Evolutionary conservation across 2,888 invertebrate genomes (phyloP).

Genomic region (Anarsia innoxiella): DNA sequence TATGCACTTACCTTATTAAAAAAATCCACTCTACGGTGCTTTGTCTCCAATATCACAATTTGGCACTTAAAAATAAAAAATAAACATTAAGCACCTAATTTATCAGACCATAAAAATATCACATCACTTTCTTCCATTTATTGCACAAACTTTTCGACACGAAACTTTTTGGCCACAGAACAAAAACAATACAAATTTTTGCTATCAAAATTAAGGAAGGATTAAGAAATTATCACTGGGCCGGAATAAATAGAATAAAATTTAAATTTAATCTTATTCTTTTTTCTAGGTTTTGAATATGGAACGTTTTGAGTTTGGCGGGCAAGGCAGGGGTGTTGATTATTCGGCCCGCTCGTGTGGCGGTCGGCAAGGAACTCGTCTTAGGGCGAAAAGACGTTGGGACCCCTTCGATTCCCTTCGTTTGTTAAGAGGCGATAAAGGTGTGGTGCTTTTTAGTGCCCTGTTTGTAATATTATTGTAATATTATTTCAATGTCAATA

Average conservation of each 20-base stretch:
- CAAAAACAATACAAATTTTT: too few species aligned
- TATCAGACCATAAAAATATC: constrained; percentile 43
- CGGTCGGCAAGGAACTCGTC: constrained; percentile 66
- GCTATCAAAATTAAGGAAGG: too few species aligned
- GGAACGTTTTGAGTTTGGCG: constrained; percentile 43
- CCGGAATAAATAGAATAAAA: too few species aligned
- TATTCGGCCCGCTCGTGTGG: constrained; percentile 57
- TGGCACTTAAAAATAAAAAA: too few species aligned
- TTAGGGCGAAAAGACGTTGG: constrained; percentile 69
- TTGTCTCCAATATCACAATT: too few species aligned
- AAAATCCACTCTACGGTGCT: too few species aligned
- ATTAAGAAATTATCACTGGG: too few species aligned
- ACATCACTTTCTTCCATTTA: constrained; percentile 22
- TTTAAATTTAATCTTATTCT: too few species aligned
- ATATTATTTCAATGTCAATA: too few species aligned
- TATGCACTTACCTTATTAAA: too few species aligned
- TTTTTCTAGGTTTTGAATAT: constrained; percentile 1
- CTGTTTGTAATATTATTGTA: too few species aligned
- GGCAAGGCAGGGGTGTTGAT: constrained; percentile 34
- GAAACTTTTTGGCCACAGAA: too few species aligned
- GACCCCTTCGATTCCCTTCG: constrained; percentile 61
- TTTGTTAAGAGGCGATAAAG: constrained; percentile 53
- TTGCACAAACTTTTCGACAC: constrained; percentile 20
- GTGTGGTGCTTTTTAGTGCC: constrained; percentile 47
- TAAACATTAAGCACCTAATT: constrained; percentile 41